phyloP scores from a whole-genome alignment of 2,888 invertebrate genomes.

The Nomada hirtipes region DNA sequence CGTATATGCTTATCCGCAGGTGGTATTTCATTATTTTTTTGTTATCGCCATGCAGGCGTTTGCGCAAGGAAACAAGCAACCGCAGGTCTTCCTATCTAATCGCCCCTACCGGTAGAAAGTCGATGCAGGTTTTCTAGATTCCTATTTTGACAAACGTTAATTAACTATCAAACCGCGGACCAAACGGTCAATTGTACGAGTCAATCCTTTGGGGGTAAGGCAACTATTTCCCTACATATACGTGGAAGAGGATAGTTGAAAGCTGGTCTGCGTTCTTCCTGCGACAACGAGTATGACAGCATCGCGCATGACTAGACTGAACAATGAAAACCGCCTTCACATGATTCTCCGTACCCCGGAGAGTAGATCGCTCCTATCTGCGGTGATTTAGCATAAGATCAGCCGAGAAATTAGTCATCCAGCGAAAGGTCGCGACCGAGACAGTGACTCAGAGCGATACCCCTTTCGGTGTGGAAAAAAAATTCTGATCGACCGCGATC shows the following conservation, averaged over 20 bases:
- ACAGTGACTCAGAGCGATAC: slow-evolving; percentile 65
- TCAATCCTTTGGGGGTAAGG: too few relatives aligned
- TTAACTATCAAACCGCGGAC: background rate
- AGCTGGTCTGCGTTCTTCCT: slow-evolving; percentile 13
- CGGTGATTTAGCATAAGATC: slow-evolving; percentile 46
- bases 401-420: slow-evolving; percentile 65
- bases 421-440: slow-evolving; percentile 65
- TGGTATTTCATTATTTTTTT: slow-evolving; percentile 20
- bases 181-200: background rate
- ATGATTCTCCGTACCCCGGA: slow-evolving; percentile 49
- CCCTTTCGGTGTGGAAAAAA: slow-evolving; percentile 4
- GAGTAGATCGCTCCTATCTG: slow-evolving; percentile 21
- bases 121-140: background rate
- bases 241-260: slow-evolving; percentile 13
- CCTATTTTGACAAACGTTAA: background rate
- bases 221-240: background rate
- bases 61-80: slow-evolving; percentile 42
- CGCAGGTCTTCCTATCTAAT: slow-evolving; percentile 11
- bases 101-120: slow-evolving; percentile 20
- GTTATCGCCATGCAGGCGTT: slow-evolving; percentile 32
- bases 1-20: slow-evolving; percentile 30
- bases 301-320: slow-evolving; percentile 49
- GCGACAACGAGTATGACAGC: slow-evolving; percentile 38
- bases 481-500: slow-evolving; percentile 18
- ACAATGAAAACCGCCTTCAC: slow-evolving; percentile 64